Conservation (phyloP, 2,113 vertebrate genomes). For the Sebastes fasciatus region DNA sequence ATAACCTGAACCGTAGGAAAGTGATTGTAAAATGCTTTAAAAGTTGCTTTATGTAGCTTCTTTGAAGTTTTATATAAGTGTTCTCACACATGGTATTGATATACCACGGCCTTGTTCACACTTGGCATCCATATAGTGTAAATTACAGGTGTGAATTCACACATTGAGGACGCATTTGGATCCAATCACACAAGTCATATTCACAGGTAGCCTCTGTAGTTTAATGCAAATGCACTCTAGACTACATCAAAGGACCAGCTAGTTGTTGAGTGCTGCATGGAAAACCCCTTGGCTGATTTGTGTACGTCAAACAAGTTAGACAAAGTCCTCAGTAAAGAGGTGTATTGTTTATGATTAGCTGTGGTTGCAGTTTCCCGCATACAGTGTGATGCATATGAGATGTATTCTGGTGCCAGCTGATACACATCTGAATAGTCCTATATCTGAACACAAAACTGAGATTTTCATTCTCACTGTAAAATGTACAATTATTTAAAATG, state of each 20-base stretch:
- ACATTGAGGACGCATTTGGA: slow-evolving; percentile 16
- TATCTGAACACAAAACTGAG: not conserved
- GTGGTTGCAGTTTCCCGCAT: not conserved
- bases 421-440: not conserved
- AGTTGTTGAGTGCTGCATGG: not conserved
- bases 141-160: slow-evolving; percentile 17
- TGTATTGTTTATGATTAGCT: not conserved
- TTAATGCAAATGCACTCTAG: not conserved
- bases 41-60: not conserved
- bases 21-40: slow-evolving; percentile 23
- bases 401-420: not conserved
- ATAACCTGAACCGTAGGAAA: slow-evolving; percentile 11
- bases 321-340: too few species aligned
- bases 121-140: not conserved
- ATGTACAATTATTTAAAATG: not conserved
- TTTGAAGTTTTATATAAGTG: slow-evolving; percentile 46
- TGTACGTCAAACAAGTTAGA: not conserved
- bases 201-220: not conserved
- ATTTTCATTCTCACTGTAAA: not conserved
- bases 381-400: not conserved
- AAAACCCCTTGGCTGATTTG: not conserved
- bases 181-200: not conserved
- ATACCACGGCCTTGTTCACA: not conserved
- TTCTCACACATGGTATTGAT: slow-evolving; percentile 26
- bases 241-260: not conserved